Conservation (phyloP, 2,888 invertebrate species). For the Lasioglossum calceatum region DNA sequence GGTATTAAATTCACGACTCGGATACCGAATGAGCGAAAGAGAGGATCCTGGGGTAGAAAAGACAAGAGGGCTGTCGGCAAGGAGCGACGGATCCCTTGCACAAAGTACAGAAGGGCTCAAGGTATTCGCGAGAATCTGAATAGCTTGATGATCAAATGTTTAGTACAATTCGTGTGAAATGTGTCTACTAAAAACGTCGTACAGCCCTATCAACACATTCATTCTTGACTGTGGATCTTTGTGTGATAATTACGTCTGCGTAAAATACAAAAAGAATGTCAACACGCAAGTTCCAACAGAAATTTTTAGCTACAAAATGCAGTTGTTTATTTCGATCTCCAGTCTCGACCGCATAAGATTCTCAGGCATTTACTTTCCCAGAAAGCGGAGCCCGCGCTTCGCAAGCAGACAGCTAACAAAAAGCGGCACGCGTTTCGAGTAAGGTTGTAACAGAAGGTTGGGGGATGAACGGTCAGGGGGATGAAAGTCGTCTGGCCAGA, state of each 20-base stretch:
- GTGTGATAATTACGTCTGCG: too few species aligned
- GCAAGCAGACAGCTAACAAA: neutral
- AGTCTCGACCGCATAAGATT: neutral
- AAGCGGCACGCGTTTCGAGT: neutral
- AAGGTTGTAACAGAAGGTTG: neutral
- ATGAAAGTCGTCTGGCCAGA: constrained; percentile 31
- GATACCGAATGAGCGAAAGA: neutral
- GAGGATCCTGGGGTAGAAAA: neutral
- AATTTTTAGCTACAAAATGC: neutral
- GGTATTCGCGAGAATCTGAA: neutral
- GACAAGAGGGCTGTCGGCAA: neutral
- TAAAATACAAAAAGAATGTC: neutral
- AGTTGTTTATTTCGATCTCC: neutral
- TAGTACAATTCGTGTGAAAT: neutral
- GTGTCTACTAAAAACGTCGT: neutral
- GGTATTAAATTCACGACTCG: constrained; percentile 49
- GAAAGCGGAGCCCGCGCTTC: neutral
- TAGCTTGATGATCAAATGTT: neutral
- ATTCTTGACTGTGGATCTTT: too few species aligned
- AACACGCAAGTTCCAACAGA: neutral
- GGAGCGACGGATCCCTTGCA: neutral
- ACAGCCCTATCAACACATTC: too few species aligned
- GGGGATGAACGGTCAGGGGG: neutral
- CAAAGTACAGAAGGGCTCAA: neutral
- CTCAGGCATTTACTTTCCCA: neutral